Evolutionary conservation across 2,888 invertebrate species (phyloP), one percentile per base, ranked within the genome.

Genomic region (Dexiosoma caninum): DNA sequence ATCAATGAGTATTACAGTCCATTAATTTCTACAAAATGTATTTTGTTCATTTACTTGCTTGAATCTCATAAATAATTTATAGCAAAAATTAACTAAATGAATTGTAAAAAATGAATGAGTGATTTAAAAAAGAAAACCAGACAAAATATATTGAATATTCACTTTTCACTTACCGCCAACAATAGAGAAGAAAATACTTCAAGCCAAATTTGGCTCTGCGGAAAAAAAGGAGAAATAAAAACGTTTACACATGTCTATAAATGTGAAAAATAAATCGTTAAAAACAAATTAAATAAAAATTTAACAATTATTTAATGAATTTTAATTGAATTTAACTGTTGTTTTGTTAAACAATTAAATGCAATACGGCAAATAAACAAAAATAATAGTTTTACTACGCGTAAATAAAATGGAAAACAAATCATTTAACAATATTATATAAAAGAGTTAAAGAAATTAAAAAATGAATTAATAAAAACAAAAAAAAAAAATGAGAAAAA

Each of bases 131-230:
- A 21, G 44, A 21, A 12, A 30, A 23, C n/a, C n/a, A n/a, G n/a
- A n/a, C 4, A 10, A 46, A n/a, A 32, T 12, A 49, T n/a, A n/a
- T n/a, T n/a, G 53, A 23, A 32, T 23, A 53, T 16, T 9, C 14
- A 51, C 9, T 49, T 62, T 67, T 59, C 16, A 35, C 37, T 49
- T 35, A 42, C 16, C 1, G 14, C 21, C 35, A 42, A 35, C n/a
- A n/a, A n/a, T n/a, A n/a, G n/a, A n/a, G n/a, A n/a, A 60, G 16
- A 35, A 62, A 40, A 16, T 14, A 44, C n/a, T 40, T 59, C 23
- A 14, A 30, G 57, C 66, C 74, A 66, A 75, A 66, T 75, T 57
- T 59, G 66, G 66, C 40, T 70, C 14, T 60, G 49, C 5, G 32
- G 66, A 37, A 49, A 74, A 64, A 23, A 9, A 35, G 6, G 12